phyloP scores from a whole-genome alignment of 1,140 invertebrate genomes.

The Coenobita brevimanus region DNA sequence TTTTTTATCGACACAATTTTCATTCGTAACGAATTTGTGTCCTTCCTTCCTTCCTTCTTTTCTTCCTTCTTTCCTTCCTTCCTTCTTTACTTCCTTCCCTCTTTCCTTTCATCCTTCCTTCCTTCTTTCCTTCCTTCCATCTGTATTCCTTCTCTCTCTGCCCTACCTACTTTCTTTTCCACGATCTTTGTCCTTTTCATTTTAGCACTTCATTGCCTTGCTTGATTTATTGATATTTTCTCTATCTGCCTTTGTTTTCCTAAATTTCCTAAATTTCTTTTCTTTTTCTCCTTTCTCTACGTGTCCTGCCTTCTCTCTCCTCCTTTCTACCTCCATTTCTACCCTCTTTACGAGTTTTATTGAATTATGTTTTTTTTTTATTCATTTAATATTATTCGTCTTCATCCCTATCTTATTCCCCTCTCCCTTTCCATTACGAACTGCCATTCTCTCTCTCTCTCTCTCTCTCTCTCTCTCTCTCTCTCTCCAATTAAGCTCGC shows the following conservation, averaged over 20 bases:
- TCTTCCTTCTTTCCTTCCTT: neutral
- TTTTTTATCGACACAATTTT: neutral
- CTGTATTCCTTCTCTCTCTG: neutral
- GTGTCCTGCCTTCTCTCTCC: no score
- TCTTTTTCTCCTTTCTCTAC: no score
- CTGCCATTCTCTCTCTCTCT: slow-evolving; percentile 14
- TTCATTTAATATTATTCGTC: neutral
- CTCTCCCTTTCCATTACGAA: neutral
- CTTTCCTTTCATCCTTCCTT: neutral
- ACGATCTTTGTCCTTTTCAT: neutral
- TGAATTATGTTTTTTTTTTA: neutral
- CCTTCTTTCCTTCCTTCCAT: neutral
- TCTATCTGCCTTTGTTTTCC: neutral
- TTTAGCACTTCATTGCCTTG: neutral
- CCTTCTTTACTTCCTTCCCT: neutral
- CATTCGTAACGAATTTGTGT: no score
- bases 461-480: slow-evolving; percentile 21
- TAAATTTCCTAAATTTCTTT: neutral
- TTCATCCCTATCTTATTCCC: neutral
- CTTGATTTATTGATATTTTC: neutral
- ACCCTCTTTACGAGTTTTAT: neutral
- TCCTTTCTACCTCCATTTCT: neutral
- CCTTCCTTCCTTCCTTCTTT: neutral
- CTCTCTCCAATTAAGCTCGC: neutral
- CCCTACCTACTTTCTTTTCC: neutral